A percentile compares a stretch with the other conserved stretches of the same genome.
phyloP scores from a whole-genome alignment of 1,140 invertebrate species.

The Trinorchestia longiramus region DNA sequence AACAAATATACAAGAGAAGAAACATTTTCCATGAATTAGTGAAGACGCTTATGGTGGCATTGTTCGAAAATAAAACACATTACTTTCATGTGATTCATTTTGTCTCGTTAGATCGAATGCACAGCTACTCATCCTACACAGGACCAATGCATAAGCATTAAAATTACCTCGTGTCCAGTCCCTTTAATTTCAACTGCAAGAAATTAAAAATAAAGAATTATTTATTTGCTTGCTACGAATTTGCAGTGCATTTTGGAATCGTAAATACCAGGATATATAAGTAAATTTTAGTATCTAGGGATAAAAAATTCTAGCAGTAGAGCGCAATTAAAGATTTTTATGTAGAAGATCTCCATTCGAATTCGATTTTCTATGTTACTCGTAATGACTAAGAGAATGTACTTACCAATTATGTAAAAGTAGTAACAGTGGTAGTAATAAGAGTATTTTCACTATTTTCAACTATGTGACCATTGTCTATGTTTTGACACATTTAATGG shows the following conservation, averaged over 20 bases:
- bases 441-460: too few species aligned
- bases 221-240: background rate
- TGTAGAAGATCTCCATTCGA: background rate
- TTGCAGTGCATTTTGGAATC: background rate
- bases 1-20: background rate
- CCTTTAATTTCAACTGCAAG: background rate
- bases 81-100: background rate
- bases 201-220: background rate
- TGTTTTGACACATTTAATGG: too few species aligned
- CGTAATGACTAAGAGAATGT: too few species aligned
- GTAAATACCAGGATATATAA: background rate
- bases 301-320: background rate
- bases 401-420: too few species aligned
- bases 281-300: background rate
- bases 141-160: background rate
- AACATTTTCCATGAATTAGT: background rate
- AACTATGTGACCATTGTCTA: too few species aligned
- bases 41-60: background rate
- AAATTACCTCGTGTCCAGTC: background rate
- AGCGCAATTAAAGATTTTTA: background rate
- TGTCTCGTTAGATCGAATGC: background rate
- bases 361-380: too few species aligned
- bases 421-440: too few species aligned
- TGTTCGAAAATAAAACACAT: background rate
- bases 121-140: background rate